Conservation (phyloP, 2,888 invertebrate genomes). For the Megaustenia siamemsis region DNA sequence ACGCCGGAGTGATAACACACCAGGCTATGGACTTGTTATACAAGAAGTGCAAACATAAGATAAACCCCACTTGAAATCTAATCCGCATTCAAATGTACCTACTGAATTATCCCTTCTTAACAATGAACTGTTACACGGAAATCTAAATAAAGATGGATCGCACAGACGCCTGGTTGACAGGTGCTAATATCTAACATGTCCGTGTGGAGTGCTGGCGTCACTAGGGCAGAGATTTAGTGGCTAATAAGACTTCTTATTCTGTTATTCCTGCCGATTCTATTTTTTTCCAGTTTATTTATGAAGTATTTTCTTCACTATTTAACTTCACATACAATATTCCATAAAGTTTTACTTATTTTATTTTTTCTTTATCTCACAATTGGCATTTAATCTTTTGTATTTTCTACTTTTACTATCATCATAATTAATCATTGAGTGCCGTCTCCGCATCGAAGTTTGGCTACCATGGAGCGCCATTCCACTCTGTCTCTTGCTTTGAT, state of each 20-base stretch:
- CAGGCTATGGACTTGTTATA: neutral
- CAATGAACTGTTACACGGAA: neutral
- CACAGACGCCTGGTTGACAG: neutral
- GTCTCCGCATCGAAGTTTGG: too few relatives aligned
- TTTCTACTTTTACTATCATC: too few relatives aligned
- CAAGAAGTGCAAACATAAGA: neutral
- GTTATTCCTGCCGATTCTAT: too few relatives aligned
- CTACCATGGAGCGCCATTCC: too few relatives aligned
- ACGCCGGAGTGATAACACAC: too few relatives aligned
- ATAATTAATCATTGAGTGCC: too few relatives aligned
- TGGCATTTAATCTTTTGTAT: too few relatives aligned
- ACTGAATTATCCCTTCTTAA: neutral
- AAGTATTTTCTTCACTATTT: neutral
- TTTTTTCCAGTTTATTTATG: too few relatives aligned
- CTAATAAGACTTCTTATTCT: neutral
- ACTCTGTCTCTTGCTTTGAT: too few relatives aligned
- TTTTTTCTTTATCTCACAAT: neutral
- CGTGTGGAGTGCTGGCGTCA: neutral
- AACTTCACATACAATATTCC: neutral
- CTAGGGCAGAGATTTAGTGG: neutral
- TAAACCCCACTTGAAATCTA: neutral
- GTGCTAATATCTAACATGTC: neutral
- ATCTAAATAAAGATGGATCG: slow-evolving; percentile 18
- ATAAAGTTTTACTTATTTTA: neutral
- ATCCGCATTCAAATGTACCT: neutral